phyloP scores from a whole-genome alignment of 2,113 vertebrate genomes.

The Epinephelus fuscoguttatus region DNA sequence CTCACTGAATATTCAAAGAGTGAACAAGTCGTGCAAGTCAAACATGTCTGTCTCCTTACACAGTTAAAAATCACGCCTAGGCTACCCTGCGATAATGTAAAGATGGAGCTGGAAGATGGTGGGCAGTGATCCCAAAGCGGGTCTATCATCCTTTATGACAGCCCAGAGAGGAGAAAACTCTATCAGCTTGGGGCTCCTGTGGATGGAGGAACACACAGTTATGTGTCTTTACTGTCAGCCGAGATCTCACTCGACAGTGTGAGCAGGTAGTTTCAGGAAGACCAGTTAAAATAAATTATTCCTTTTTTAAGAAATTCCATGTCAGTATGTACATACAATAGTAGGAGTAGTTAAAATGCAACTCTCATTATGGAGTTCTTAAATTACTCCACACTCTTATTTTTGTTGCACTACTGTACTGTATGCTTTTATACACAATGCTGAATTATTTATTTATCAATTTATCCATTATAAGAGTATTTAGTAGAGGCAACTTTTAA shows the following conservation, averaged over 20 bases:
- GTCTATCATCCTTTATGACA: constrained; percentile 40
- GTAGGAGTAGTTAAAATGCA: no score
- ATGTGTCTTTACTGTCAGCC: not conserved
- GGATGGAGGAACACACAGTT: not conserved
- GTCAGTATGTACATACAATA: not conserved
- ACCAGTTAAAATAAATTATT: not conserved
- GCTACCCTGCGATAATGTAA: constrained; percentile 44
- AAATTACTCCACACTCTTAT: no score
- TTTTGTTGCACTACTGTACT: not conserved
- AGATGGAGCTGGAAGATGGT: constrained; percentile 17
- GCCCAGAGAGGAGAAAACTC: constrained; percentile 18
- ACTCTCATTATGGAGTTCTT: no score
- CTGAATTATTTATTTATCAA: no score
- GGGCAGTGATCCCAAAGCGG: constrained; percentile 33
- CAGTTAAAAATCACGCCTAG: constrained; percentile 22
- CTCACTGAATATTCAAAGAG: constrained; percentile 73
- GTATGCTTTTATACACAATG: no score
- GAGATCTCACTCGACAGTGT: not conserved
- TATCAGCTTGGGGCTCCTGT: constrained; percentile 11
- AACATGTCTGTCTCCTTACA: constrained; percentile 45
- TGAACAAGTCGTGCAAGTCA: constrained; percentile 64
- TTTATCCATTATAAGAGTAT: not conserved
- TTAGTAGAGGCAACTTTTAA: not conserved
- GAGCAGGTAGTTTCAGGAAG: not conserved
- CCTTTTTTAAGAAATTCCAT: not conserved